phyloP scores from a whole-genome alignment of 2,113 vertebrate genomes.

The Fulica atra region DNA sequence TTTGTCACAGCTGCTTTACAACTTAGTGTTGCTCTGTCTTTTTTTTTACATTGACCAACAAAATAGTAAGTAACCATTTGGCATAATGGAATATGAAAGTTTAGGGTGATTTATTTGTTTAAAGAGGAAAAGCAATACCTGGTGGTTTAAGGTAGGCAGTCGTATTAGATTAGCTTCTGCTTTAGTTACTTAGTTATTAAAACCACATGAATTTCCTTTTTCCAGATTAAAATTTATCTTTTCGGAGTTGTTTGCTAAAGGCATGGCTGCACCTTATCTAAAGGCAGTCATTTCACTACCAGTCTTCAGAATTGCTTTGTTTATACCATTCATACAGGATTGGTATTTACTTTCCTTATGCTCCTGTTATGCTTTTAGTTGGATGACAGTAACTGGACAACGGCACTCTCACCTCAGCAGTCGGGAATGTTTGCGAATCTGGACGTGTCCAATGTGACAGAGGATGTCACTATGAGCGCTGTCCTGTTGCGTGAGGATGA shows the following conservation, averaged over 20 bases:
- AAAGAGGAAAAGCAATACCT: neutral
- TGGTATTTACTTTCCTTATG: neutral
- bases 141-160: neutral
- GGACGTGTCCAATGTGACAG: constrained; percentile 79
- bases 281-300: neutral
- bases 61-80: neutral
- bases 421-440: constrained; percentile 69
- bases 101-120: neutral
- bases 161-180: neutral
- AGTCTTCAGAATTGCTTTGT: neutral
- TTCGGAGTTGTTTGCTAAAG: neutral
- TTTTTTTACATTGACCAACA: neutral
- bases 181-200: neutral
- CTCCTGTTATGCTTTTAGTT: constrained; percentile 58
- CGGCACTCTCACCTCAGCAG: constrained; percentile 77
- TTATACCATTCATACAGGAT: neutral
- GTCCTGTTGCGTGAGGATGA: constrained; percentile 92
- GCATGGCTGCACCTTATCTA: neutral
- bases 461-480: constrained; percentile 87
- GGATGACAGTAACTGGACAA: constrained; percentile 89
- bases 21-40: neutral
- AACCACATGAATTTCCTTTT: neutral
- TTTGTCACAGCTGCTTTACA: neutral
- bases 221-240: neutral
- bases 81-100: neutral